These are phyloP conservation scores for Sphecodes monilicornis DNA, from an alignment of 2,888 invertebrate species.

Conservation along the genomic window DNA sequence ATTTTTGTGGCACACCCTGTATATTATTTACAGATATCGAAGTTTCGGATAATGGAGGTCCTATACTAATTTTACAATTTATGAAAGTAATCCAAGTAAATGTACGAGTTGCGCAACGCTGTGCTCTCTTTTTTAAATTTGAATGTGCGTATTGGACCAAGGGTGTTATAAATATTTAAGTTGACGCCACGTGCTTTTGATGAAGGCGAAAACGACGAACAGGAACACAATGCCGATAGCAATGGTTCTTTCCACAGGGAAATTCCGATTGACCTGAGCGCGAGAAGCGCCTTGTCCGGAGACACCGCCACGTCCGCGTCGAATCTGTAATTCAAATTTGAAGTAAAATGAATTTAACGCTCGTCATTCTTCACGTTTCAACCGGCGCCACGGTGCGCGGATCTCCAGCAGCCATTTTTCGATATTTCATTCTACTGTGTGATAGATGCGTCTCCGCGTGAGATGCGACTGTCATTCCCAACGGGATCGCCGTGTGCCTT, in stretches of 20 bases:
- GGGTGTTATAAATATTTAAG: conserved; percentile 70
- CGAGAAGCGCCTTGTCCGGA: conserved; percentile 66
- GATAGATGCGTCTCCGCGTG: conserved; percentile 63
- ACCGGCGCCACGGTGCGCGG: conserved; percentile 61
- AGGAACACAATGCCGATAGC: conserved; percentile 41
- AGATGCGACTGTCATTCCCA: conserved; percentile 44
- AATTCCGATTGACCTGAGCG: conserved; percentile 64
- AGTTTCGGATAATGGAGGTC: too few relatives aligned
- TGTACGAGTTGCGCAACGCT: not conserved
- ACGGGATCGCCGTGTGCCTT: conserved; percentile 10
- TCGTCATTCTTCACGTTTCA: conserved; percentile 78
- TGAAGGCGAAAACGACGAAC: conserved; percentile 28
- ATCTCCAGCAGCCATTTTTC: conserved; percentile 64
- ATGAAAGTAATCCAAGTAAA: not conserved
- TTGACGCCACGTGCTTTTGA: conserved; percentile 30
- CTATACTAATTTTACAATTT: not conserved
- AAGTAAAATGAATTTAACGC: conserved; percentile 81
- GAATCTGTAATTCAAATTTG: conserved; percentile 77
- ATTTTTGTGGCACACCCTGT: too few relatives aligned
- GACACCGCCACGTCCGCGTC: conserved; percentile 69
- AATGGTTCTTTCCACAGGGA: conserved; percentile 40
- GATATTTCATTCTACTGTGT: conserved; percentile 69
- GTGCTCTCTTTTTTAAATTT: not conserved
- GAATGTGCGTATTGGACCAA: not conserved
- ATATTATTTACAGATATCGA: too few relatives aligned